A percentile compares a stretch with the other conserved stretches of the same genome.
Evolutionary conservation across 2,113 vertebrate genomes (phyloP).

Genomic region (Pandion haliaetus): DNA sequence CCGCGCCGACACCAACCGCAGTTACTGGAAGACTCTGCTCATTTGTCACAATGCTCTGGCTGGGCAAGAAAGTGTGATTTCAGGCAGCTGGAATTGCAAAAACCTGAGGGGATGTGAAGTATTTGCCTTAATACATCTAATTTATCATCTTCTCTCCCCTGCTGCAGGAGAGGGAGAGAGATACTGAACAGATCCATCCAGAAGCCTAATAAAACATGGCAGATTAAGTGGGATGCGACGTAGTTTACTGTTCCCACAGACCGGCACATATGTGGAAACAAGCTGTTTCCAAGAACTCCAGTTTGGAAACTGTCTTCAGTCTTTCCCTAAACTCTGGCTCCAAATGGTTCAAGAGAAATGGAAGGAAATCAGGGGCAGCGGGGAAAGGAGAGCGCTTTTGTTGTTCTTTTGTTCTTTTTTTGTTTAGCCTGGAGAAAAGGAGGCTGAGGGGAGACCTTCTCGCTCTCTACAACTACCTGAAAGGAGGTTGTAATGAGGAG

Average conservation of each 20-base stretch:
- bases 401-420: no score
- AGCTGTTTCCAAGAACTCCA: not conserved
- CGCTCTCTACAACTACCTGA: no score
- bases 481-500: no score
- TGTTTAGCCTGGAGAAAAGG: no score
- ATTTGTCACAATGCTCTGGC: not conserved
- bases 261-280: not conserved
- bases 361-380: not conserved
- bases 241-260: not conserved
- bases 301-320: not conserved
- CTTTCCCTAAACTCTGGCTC: not conserved
- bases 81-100: conserved; percentile 33
- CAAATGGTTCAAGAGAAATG: not conserved
- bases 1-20: not conserved
- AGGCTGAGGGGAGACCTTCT: no score
- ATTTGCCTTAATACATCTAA: not conserved
- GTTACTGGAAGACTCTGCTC: not conserved
- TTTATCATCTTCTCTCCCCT: not conserved
- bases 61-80: not conserved
- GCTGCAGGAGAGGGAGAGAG: not conserved
- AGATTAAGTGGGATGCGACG: not conserved
- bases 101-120: not conserved
- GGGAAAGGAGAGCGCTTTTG: not conserved
- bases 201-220: not conserved
- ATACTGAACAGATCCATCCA: not conserved